Base-by-base conservation (phyloP, 2,888 invertebrate genomes). In the Himalopsyche japonica region DNA sequence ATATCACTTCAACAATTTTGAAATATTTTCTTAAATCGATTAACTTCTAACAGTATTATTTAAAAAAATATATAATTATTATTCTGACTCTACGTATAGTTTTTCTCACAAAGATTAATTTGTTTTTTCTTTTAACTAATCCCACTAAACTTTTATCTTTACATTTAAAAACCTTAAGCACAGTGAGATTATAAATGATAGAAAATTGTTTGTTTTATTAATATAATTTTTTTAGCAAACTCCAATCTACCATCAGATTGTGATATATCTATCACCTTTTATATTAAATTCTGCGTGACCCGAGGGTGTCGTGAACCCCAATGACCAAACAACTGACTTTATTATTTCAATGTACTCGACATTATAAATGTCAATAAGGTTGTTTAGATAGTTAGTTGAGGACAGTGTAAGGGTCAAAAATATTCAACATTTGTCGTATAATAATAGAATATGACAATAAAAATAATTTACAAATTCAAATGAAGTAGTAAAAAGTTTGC, bases 241-340 rank as follows among this genome's bases (percentile, higher is more conserved):
- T 93, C 93, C 30, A 91, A 89, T 3, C 90, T 89, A 87, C 94
- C 94, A 3, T 94, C 94, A 0, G 93, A 93, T 88, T 94, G 94
- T 20, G 91, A 88, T n/a, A n/a, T n/a, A n/a, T 8, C 91, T 91
- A 0, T 94, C 94, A 0, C 94, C 94, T 87, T 94, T 94, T 0
- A 94, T 94, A 87, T 93, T 94, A 88, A 94, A 94, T 89, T 94
- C 94, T 12, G 93, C 92, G 87, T 94, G 93, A 0, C 94, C 94
- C 80, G 94, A 88, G 0, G 93, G 93, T 1, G 57, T 24, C 1
- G 24, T 20, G 24, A 57, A 57, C 10, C 57, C 57, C 8, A 20
- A 20, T 57, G 57, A 57, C n/a, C 57, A 8, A 20, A 20, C 57
- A 57, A 8, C 57, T 57, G 57, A 12, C 20, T 57, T 20, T 57